Conservation (phyloP, 2,113 vertebrate genomes). For the Hypanus sabinus region DNA sequence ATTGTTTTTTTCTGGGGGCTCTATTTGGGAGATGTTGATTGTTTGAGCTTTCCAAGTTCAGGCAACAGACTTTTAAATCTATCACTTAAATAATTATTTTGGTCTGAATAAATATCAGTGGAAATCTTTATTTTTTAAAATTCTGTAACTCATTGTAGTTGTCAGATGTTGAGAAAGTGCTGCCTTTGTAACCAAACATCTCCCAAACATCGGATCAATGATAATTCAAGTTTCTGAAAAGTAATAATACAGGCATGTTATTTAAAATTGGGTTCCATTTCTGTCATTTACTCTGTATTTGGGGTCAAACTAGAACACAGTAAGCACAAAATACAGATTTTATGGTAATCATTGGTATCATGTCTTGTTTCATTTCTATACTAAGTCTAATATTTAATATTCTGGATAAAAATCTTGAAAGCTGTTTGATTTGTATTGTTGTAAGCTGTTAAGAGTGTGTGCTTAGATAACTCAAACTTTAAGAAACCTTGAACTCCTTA, state of each 20-base stretch:
- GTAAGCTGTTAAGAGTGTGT: neutral
- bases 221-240: neutral
- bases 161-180: neutral
- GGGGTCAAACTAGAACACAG: neutral
- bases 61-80: neutral
- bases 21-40: neutral
- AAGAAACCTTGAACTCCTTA: neutral
- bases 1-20: neutral
- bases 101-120: neutral
- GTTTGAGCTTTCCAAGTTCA: neutral
- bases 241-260: neutral
- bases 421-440: neutral
- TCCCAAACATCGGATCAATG: too few species aligned
- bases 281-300: neutral
- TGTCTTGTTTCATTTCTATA: neutral
- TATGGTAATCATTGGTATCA: too few species aligned
- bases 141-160: neutral
- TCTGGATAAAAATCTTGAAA: neutral
- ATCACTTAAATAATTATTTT: neutral
- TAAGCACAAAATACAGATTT: neutral
- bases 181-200: neutral
- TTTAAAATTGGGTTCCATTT: neutral
- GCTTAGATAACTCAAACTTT: constrained; percentile 1
- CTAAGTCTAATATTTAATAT: neutral
- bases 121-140: neutral